These are phyloP conservation scores for Sprattus sprattus DNA, from an alignment of 2,113 vertebrate genomes.

Conservation along the genomic window DNA sequence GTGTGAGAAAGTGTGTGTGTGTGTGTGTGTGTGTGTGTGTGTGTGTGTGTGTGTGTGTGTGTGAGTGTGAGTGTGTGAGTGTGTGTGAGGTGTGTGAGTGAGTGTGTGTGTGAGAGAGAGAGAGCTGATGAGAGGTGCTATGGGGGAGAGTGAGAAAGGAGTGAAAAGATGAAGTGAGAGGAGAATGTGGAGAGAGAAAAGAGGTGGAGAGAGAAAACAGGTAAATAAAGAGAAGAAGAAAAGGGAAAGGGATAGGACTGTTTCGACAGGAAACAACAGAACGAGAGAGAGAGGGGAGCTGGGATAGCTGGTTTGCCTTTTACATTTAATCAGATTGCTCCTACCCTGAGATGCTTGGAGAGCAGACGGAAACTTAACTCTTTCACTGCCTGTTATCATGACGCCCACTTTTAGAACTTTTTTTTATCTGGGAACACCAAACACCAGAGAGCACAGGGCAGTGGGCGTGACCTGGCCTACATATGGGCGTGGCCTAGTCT, in stretches of 20 bases:
- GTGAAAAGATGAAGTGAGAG: background rate
- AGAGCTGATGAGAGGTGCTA: conserved; percentile 35
- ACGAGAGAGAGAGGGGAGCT: background rate
- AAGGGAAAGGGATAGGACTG: no score
- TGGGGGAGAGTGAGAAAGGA: background rate
- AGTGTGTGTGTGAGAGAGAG: conserved; percentile 20
- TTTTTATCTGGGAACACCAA: no score
- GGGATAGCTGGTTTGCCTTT: background rate
- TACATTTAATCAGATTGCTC: no score
- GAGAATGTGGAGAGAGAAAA: background rate
- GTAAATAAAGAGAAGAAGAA: background rate
- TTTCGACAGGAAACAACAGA: background rate
- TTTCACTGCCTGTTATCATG: no score
- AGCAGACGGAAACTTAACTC: no score
- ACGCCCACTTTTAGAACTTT: no score
- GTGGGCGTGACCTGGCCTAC: no score
- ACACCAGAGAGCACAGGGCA: no score
- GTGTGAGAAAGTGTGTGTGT: background rate
- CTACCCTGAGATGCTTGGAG: no score
- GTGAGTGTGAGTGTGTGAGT: background rate
- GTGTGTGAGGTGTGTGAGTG: background rate
- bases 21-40: background rate
- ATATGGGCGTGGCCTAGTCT: no score
- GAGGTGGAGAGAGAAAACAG: background rate
- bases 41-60: background rate